Evolutionary conservation across 2,888 invertebrate genomes (phyloP).

Genomic region (Lithosia quadra): DNA sequence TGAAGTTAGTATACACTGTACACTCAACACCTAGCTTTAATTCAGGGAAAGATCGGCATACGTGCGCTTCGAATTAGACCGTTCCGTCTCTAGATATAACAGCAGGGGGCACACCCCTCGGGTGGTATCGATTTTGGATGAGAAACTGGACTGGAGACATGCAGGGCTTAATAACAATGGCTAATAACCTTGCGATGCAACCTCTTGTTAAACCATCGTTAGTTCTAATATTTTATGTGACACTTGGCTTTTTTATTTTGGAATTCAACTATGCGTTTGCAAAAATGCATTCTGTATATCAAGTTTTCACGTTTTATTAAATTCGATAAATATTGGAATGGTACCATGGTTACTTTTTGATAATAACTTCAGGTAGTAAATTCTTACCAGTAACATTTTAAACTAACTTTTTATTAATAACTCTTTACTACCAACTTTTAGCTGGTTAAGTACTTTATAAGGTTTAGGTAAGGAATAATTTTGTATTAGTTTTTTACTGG

Average conservation of each 20-base stretch:
- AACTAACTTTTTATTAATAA: too few species aligned
- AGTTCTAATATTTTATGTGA: slow-evolving; percentile 24
- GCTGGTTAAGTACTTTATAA: too few species aligned
- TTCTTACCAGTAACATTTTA: too few species aligned
- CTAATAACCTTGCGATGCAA: slow-evolving; percentile 74
- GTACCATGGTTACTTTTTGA: too few species aligned
- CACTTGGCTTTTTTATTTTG: not conserved
- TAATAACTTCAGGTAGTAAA: too few species aligned
- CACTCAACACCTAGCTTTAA: slow-evolving; percentile 11
- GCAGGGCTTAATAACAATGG: slow-evolving; percentile 84
- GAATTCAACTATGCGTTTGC: not conserved
- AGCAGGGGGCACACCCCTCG: slow-evolving; percentile 71
- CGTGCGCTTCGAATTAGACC: slow-evolving; percentile 75
- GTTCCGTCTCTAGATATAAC: slow-evolving; percentile 75
- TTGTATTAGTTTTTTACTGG: too few species aligned
- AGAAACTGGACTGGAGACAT: slow-evolving; percentile 86
- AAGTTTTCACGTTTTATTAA: too few species aligned
- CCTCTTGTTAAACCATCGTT: slow-evolving; percentile 51
- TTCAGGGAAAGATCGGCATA: slow-evolving; percentile 61
- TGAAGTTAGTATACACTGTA: not conserved
- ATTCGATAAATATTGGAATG: too few species aligned
- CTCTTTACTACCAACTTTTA: too few species aligned
- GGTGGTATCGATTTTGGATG: slow-evolving; percentile 85
- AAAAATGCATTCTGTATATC: not conserved
- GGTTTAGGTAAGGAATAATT: too few species aligned